Percentiles rank a stretch among this genome's conserved stretches.
These are phyloP conservation scores for Danaus chrysippus DNA, from an alignment of 2,888 invertebrate genomes.

Conservation along the genomic window DNA sequence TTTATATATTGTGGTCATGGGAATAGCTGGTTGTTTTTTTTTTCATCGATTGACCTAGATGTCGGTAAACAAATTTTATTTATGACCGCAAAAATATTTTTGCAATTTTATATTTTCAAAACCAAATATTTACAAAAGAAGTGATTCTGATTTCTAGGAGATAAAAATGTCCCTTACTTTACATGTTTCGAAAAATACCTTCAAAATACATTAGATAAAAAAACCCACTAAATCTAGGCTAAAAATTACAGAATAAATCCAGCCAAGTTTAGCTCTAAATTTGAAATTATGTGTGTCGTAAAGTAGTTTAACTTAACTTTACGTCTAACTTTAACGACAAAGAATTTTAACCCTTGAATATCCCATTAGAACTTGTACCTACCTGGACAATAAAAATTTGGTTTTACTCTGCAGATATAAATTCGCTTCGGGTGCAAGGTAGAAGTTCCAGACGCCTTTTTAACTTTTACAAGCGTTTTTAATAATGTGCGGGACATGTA, in stretches of 20 bases:
- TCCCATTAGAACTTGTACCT: slow-evolving; percentile 27
- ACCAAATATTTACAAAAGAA: too few relatives aligned
- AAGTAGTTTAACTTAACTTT: neutral
- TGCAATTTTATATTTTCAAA: too few relatives aligned
- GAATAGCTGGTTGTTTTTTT: neutral
- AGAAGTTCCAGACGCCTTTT: slow-evolving; percentile 33
- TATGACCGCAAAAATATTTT: too few relatives aligned
- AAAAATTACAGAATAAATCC: too few relatives aligned
- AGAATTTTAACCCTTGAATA: slow-evolving; percentile 14
- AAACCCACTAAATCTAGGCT: too few relatives aligned
- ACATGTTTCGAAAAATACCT: too few relatives aligned
- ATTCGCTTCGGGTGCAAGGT: slow-evolving; percentile 25
- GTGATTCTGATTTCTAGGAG: too few relatives aligned
- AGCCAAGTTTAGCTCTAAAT: too few relatives aligned
- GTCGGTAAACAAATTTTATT: neutral
- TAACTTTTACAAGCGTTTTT: slow-evolving; percentile 62
- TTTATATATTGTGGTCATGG: slow-evolving; percentile 10
- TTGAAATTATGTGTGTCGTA: neutral
- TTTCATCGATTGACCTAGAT: neutral
- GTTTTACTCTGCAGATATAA: slow-evolving; percentile 27
- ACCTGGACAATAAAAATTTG: slow-evolving; percentile 30
- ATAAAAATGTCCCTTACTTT: too few relatives aligned
- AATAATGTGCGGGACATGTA: slow-evolving; percentile 71
- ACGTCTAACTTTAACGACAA: neutral
- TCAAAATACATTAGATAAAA: too few relatives aligned